These are phyloP conservation scores for Hippopotamus amphibius DNA, from an alignment of 2,113 vertebrate genomes.

Conservation along the genomic window DNA sequence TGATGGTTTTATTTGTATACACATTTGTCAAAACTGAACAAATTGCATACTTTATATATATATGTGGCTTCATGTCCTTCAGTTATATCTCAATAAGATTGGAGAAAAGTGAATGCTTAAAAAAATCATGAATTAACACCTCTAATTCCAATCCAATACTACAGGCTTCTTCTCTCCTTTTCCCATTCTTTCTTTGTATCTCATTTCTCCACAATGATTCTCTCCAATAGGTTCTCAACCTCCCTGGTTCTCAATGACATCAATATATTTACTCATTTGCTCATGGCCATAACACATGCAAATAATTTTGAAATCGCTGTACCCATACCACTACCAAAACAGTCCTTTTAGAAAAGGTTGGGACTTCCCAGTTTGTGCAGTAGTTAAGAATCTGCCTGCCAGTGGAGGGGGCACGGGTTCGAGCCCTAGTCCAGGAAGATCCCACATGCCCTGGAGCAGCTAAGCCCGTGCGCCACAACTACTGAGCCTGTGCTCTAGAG, in stretches of 20 bases:
- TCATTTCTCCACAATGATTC: background rate
- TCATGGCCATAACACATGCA: background rate
- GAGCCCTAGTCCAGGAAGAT: too few relatives aligned
- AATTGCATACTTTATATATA: background rate
- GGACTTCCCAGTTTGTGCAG: too few relatives aligned
- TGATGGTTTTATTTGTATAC: background rate
- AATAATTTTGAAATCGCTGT: background rate
- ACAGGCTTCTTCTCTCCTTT: background rate
- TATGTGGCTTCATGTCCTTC: background rate
- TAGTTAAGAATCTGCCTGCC: too few relatives aligned
- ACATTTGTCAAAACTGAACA: background rate
- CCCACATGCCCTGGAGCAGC: too few relatives aligned
- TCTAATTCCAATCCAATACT: background rate
- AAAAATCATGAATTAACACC: background rate
- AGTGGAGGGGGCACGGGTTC: too few relatives aligned
- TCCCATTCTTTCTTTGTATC: background rate
- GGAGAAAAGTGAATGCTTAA: background rate
- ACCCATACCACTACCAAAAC: background rate
- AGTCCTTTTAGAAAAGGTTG: background rate
- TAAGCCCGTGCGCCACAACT: too few relatives aligned
- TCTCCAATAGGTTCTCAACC: background rate
- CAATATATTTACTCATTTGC: background rate
- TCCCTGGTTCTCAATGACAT: background rate
- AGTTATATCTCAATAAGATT: background rate
- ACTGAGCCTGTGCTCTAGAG: too few relatives aligned